These are phyloP conservation scores for crab-eating macaque (Macaca fascicularis) DNA, from an alignment of 2,113 vertebrate genomes.

Conservation along the genomic window DNA sequence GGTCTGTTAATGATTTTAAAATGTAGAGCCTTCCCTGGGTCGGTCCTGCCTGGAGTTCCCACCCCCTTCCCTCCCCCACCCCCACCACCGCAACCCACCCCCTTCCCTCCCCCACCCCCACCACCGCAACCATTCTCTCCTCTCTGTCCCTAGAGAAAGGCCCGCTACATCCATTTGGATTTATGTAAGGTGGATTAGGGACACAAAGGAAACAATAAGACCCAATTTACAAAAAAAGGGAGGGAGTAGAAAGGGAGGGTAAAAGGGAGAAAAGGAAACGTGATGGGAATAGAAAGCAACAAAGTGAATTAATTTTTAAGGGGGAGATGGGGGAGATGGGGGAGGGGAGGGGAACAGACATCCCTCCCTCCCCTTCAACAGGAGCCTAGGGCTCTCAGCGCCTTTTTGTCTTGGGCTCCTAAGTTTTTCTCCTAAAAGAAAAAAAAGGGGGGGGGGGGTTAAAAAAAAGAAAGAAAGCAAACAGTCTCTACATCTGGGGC, in stretches of 20 bases:
- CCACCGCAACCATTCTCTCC: neutral
- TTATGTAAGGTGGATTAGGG: conserved; percentile 80
- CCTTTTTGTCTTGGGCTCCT: conserved; percentile 43
- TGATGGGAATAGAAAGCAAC: conserved; percentile 81
- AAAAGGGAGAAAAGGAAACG: conserved; percentile 78
- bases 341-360: neutral
- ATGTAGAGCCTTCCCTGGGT: conserved; percentile 11
- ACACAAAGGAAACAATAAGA: conserved; percentile 81
- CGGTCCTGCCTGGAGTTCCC: neutral
- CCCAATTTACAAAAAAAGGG: conserved; percentile 82
- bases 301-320: conserved; percentile 76
- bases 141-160: conserved; percentile 66
- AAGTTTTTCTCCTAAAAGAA: conserved; percentile 47
- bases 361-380: neutral
- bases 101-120: neutral
- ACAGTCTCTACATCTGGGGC: neutral
- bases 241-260: conserved; percentile 70
- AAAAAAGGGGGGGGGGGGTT: neutral
- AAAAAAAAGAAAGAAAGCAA: neutral
- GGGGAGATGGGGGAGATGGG: conserved; percentile 30
- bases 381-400: neutral
- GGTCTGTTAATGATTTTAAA: conserved; percentile 74
- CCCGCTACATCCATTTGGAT: conserved; percentile 77
- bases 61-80: neutral
- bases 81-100: no score